Evolutionary conservation across 53 echinoderm and acorn worm species (phyloP).

Genomic region (Mesocentrotus franciscanus): DNA sequence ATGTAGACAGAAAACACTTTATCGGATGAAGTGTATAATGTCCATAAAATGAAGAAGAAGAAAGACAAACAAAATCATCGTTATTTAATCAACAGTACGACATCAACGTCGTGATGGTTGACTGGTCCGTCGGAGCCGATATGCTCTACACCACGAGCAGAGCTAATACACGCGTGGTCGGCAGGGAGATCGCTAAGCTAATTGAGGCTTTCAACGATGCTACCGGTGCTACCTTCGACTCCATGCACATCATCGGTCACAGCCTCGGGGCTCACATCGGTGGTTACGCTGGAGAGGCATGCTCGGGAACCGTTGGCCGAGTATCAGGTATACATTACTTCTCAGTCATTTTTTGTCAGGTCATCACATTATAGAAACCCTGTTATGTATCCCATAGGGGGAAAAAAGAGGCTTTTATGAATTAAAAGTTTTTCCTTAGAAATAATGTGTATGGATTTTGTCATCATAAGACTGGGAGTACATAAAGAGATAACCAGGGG

Average conservation of each 20-base stretch:
- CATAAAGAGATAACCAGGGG: no score
- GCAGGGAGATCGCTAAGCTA: conserved; percentile 73
- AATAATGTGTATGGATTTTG: no score
- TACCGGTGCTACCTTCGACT: background rate
- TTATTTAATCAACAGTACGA: conserved; percentile 46
- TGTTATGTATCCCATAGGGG: no score
- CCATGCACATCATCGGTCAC: conserved; percentile 69
- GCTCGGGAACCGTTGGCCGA: conserved; percentile 41
- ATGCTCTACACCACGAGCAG: conserved; percentile 58
- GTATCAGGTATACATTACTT: conserved; percentile 3
- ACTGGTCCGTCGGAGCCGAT: conserved; percentile 70
- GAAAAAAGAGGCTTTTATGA: no score
- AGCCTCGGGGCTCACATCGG: conserved; percentile 59
- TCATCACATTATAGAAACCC: no score
- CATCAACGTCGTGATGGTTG: conserved; percentile 71
- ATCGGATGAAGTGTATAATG: no score
- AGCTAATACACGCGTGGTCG: conserved; percentile 83
- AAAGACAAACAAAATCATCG: no score
- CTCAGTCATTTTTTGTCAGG: no score
- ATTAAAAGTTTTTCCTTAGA: no score
- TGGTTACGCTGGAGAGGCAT: conserved; percentile 66
- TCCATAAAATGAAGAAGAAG: no score
- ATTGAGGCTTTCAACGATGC: background rate
- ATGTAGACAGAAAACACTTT: no score
- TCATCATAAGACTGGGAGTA: no score